Evolutionary conservation across 37 sponge, comb jelly and placozoan species (phyloP), one percentile per base, ranked within the genome.

Genomic region (Axinella damicornis): DNA sequence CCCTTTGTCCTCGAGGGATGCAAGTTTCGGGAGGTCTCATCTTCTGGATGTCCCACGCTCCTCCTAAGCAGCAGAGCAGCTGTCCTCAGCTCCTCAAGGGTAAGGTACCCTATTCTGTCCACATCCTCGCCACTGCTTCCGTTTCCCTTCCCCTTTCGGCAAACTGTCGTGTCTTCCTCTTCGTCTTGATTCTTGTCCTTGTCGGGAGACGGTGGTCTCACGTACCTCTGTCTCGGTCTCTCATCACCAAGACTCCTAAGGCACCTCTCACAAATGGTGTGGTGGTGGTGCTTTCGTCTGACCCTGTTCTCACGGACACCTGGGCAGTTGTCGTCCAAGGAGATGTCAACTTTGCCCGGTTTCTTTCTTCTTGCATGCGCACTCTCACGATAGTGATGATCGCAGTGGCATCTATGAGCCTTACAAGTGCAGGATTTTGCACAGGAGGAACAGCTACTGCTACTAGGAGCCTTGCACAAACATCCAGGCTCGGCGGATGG

Each of bases 241-340:
- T 34, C 33, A 30, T 27, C 14, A 33, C 55, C 67, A 75, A 55
- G 25, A 16, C 63, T 57, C 30, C 69, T 57, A 11, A 85, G 18
- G 24, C 69, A 85, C 27, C 55, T 52, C 16, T 41, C 69, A 16
- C 78, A 77, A 21, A 85, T 55, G 53, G 35, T 14, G 38, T 78
- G 78, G 22, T 2, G 72, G 32, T 25, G 77, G 61, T 76, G 57
- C 5, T 38, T 58, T 65, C 76, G 31, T 30, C 67, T 19, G 17
- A 65, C 32, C n/a, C 56, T 25, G 32, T 77, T 68, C 52, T 73
- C 63, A 2, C 41, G 46, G 30, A 85, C 57, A 2, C 80, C 87
- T 12, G 87, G 87, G 30, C 87, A 87, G 53, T 87, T 72, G 37
- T 87, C 87, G 70, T 87, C 87, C 32, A 87, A 22, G 28, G 80